Evolutionary conservation across 2,113 vertebrate genomes (phyloP).

Genomic region (Panurus biarmicus): DNA sequence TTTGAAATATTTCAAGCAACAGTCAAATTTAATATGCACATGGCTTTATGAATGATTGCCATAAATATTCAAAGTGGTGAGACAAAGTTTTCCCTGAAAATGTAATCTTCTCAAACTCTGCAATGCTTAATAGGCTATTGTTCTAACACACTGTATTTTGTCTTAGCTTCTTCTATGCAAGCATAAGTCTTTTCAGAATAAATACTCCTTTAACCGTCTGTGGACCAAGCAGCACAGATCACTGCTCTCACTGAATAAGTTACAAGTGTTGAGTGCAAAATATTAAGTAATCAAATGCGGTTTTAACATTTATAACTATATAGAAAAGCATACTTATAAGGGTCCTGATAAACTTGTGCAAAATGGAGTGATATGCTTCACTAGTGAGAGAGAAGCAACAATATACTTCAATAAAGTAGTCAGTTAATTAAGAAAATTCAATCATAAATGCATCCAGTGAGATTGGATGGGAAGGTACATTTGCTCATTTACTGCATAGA

Average conservation of each 20-base stretch:
- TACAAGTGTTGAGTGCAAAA: neutral
- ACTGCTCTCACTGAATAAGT: neutral
- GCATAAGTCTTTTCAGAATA: neutral
- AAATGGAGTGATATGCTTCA: neutral
- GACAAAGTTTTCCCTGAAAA: neutral
- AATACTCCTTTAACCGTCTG: neutral
- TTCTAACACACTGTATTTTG: neutral
- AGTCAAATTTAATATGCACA: neutral
- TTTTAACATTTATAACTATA: neutral
- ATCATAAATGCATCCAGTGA: neutral
- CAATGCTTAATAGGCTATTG: neutral
- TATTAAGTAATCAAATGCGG: neutral
- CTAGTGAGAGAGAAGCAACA: neutral
- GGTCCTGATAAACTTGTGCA: neutral
- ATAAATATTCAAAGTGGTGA: neutral
- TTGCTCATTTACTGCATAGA: neutral
- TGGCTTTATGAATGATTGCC: neutral
- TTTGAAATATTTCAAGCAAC: neutral
- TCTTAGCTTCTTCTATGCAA: neutral
- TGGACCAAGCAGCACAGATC: neutral
- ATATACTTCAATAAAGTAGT: neutral
- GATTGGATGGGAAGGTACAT: neutral
- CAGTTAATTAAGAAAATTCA: neutral
- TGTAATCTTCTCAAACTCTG: neutral
- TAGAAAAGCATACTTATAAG: neutral